phyloP scores from a whole-genome alignment of 2,797 vertebrate genomes.

The Heterohyrax brucei region DNA sequence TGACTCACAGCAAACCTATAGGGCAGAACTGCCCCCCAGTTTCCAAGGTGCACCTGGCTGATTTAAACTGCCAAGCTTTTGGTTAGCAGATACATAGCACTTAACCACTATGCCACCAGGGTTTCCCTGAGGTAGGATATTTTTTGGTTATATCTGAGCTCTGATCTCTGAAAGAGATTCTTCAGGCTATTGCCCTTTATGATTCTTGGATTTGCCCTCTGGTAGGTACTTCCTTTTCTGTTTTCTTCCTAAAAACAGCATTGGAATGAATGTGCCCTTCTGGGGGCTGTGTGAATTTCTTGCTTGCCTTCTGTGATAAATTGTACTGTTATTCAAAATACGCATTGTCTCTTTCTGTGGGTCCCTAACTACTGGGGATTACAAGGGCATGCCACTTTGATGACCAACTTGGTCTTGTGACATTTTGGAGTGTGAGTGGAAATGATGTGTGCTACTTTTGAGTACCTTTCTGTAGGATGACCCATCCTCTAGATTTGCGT shows the following conservation, averaged over 20 bases:
- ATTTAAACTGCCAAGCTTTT: too few relatives aligned
- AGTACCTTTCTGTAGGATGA: neutral
- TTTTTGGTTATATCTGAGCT: conserved; percentile 16
- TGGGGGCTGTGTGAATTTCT: neutral
- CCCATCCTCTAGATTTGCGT: too few relatives aligned
- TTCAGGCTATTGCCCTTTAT: neutral
- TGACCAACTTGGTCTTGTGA: neutral
- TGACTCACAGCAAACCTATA: too few relatives aligned
- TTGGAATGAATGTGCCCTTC: neutral
- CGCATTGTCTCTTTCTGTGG: neutral
- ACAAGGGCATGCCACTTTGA: neutral
- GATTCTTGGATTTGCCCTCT: neutral
- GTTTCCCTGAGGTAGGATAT: neutral
- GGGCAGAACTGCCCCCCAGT: too few relatives aligned
- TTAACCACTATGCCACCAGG: too few relatives aligned
- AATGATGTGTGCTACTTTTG: neutral
- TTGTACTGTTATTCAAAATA: neutral
- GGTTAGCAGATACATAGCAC: too few relatives aligned
- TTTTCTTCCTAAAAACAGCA: neutral
- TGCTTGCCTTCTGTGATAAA: neutral
- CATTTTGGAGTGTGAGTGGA: neutral
- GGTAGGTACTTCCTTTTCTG: neutral
- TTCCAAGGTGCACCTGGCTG: too few relatives aligned
- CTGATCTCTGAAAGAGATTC: neutral
- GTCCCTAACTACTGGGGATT: neutral